Conservation (phyloP, 2,888 invertebrate genomes). For the Geotrupes spiniger region DNA sequence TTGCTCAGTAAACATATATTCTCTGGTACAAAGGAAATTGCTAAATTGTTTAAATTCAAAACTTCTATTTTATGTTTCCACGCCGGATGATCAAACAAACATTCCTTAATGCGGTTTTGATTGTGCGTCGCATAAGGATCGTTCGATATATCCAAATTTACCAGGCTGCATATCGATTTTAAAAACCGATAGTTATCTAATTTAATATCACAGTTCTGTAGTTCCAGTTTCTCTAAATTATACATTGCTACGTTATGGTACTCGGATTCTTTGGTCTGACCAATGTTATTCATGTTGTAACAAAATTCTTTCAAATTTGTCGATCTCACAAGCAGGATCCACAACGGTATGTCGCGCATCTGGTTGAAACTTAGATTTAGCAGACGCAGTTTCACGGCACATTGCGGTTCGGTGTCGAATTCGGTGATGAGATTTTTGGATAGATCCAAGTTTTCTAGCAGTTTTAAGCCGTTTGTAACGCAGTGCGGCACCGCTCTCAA, state of each 20-base stretch:
- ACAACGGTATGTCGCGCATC: constrained; percentile 13
- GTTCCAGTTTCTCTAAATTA: constrained; percentile 3
- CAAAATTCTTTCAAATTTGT: constrained; percentile 8
- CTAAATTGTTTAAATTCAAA: constrained; percentile 3
- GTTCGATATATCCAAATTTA: constrained; percentile 12
- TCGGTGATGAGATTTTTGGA: constrained; percentile 11
- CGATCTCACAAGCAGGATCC: constrained; percentile 9
- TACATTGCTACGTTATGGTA: constrained; percentile 1
- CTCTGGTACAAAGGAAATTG: constrained; percentile 9
- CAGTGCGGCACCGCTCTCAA: constrained; percentile 7
- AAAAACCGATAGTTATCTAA: constrained; percentile 11
- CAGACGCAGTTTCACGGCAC: constrained; percentile 6
- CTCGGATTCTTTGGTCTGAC: constrained; percentile 9
- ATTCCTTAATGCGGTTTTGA: constrained; percentile 8
- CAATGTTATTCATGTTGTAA: constrained; percentile 12
- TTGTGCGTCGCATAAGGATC: neutral
- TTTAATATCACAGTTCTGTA: constrained; percentile 6
- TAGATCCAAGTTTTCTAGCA: constrained; percentile 7
- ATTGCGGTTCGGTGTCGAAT: constrained; percentile 13
- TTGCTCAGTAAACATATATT: constrained; percentile 3
- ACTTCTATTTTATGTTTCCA: constrained; percentile 12
- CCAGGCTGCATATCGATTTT: constrained; percentile 8
- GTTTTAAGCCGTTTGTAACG: constrained; percentile 5
- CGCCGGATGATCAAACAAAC: constrained; percentile 11
- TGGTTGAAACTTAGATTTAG: constrained; percentile 8